Conservation (phyloP, 2,797 vertebrate genomes). For the Molossus molossus region DNA sequence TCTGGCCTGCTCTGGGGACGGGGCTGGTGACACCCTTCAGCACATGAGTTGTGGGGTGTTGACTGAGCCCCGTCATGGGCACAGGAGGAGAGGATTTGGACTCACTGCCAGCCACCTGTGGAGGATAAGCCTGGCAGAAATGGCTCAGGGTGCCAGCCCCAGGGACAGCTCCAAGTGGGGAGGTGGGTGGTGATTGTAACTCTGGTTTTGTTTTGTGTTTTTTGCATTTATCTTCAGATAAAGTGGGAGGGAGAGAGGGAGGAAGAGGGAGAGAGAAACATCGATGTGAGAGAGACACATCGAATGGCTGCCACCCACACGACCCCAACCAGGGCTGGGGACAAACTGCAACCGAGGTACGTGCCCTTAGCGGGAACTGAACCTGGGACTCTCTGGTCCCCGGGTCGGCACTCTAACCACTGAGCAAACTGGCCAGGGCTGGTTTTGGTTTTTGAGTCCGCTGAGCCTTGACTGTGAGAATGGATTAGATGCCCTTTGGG, state of each 20-base stretch:
- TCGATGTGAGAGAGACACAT: no score
- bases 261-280: no score
- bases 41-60: neutral
- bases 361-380: no score
- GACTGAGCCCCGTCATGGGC: neutral
- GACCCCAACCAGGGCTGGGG: no score
- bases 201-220: neutral
- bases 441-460: neutral
- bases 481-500: neutral
- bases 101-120: neutral
- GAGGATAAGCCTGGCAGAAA: neutral
- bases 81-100: neutral
- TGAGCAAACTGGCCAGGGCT: no score
- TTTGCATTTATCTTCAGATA: no score
- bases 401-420: no score
- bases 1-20: neutral
- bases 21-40: neutral
- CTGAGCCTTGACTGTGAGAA: neutral
- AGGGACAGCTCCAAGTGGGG: neutral
- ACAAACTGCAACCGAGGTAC: no score
- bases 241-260: no score
- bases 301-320: no score
- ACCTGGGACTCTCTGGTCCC: no score
- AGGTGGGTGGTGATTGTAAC: neutral
- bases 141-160: neutral